A percentile compares a stretch with the other conserved stretches of the same genome.
phyloP scores from a whole-genome alignment of 2,113 vertebrate species.

The Sinocyclocheilus anshuiensis region DNA sequence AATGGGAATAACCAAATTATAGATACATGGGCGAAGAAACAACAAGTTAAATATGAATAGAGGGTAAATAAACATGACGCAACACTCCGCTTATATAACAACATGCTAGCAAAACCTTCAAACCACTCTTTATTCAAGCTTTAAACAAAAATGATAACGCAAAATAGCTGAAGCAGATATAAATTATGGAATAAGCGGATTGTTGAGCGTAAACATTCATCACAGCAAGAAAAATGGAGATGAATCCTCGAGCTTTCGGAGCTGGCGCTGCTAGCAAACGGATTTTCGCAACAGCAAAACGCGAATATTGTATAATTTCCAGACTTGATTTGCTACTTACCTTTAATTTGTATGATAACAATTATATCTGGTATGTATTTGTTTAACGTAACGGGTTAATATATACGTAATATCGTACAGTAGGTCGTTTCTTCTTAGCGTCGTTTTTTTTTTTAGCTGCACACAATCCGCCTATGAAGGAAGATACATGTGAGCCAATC shows the following conservation, averaged over 20 bases:
- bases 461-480: neutral
- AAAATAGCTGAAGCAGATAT: too few species aligned
- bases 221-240: neutral
- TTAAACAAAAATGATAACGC: neutral
- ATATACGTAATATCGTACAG: neutral
- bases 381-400: neutral
- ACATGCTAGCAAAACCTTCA: neutral
- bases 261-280: conserved; percentile 17
- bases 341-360: neutral
- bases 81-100: conserved; percentile 10
- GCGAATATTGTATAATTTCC: neutral
- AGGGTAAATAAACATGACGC: conserved; percentile 40
- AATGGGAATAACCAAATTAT: neutral
- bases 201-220: neutral
- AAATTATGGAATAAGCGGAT: neutral
- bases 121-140: neutral
- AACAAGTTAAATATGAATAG: neutral
- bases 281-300: neutral
- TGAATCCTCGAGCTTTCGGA: neutral
- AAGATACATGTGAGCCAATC: conserved; percentile 5
- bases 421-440: neutral
- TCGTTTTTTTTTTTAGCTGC: neutral
- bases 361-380: too few species aligned
- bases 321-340: neutral
- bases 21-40: neutral